Evolutionary conservation across 2,797 vertebrate species (phyloP).

Genomic region (Varecia variegata): DNA sequence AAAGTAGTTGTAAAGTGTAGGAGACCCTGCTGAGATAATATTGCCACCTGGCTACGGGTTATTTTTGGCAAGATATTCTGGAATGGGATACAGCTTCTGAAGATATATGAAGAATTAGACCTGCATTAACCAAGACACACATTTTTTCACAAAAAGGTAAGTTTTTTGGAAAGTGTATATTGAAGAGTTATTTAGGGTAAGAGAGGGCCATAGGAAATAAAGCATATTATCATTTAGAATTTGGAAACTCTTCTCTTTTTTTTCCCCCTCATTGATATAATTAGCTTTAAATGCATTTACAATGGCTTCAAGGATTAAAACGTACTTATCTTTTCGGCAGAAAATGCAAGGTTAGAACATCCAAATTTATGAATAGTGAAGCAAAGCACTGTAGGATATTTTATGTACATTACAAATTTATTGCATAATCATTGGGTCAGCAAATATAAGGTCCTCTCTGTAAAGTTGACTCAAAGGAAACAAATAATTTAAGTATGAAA

Average conservation of each 20-base stretch:
- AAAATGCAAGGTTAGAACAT: not conserved
- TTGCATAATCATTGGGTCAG: not conserved
- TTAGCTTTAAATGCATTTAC: not conserved
- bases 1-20: not conserved
- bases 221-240: not conserved
- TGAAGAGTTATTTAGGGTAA: not conserved
- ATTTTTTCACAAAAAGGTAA: not conserved
- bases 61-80: not conserved
- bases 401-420: not conserved
- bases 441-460: not conserved
- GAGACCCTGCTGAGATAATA: not conserved
- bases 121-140: not conserved
- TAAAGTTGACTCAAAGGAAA: not conserved
- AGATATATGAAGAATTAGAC: not conserved
- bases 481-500: not conserved
- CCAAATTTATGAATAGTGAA: not conserved
- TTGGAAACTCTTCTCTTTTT: not conserved
- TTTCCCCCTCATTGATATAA: not conserved
- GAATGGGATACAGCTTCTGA: not conserved
- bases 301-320: not conserved
- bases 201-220: not conserved
- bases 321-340: not conserved
- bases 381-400: not conserved
- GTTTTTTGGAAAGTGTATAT: not conserved
- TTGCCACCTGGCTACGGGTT: not conserved